Evolutionary conservation across 2,888 invertebrate species (phyloP).

Genomic region (Tinea pellionella): DNA sequence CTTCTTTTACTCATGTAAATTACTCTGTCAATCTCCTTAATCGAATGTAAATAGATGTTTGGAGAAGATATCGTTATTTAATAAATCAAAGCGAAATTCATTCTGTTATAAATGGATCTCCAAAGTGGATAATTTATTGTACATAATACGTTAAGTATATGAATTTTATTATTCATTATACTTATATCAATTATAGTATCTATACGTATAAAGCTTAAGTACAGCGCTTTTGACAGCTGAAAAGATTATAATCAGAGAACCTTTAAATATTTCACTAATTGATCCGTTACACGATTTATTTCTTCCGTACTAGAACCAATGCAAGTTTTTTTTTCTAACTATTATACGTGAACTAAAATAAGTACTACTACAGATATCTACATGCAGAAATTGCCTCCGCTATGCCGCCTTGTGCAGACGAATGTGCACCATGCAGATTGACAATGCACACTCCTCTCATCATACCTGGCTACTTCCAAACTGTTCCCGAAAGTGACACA

Average conservation of each 20-base stretch:
- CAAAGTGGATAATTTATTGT: background rate
- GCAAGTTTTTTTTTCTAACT: too few relatives aligned
- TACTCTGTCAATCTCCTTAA: constrained; percentile 29
- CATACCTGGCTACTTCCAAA: too few relatives aligned
- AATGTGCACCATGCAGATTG: too few relatives aligned
- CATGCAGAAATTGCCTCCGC: too few relatives aligned
- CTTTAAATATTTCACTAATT: background rate
- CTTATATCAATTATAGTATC: background rate
- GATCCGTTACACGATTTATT: background rate
- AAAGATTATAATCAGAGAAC: background rate
- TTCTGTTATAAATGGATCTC: background rate
- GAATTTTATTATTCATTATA: background rate
- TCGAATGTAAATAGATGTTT: constrained; percentile 26
- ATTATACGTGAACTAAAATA: too few relatives aligned
- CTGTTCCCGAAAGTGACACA: too few relatives aligned
- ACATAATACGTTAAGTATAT: background rate
- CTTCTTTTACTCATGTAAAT: constrained; percentile 26
- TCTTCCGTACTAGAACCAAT: background rate
- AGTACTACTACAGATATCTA: too few relatives aligned
- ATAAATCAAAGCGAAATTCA: background rate
- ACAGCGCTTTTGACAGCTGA: too few relatives aligned
- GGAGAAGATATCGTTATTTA: constrained; percentile 2
- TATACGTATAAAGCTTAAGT: background rate
- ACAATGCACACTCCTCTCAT: too few relatives aligned
- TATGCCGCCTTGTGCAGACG: too few relatives aligned